Percentiles rank a stretch among this genome's conserved stretches.
These are phyloP conservation scores for Larimichthys crocea DNA, from an alignment of 2,113 vertebrate species.

Conservation along the genomic window DNA sequence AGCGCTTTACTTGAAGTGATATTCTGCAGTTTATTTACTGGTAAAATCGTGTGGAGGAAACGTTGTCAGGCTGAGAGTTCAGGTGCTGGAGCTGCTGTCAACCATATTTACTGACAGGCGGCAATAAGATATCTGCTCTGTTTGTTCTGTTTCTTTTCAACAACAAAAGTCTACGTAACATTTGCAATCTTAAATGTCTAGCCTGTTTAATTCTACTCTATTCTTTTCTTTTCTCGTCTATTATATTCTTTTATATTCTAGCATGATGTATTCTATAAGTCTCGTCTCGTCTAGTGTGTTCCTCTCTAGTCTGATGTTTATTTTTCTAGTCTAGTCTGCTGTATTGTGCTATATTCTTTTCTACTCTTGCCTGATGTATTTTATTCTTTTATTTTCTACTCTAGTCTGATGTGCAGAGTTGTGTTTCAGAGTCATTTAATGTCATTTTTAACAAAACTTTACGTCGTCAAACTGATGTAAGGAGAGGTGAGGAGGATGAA, in stretches of 20 bases:
- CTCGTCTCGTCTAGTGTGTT: too few species aligned
- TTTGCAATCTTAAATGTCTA: not conserved
- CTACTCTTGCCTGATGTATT: too few species aligned
- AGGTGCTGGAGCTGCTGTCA: not conserved
- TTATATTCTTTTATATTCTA: not conserved
- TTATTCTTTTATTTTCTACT: too few species aligned
- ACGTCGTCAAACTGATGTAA: not conserved
- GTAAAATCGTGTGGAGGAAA: slow-evolving; percentile 21
- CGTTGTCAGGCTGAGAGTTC: not conserved
- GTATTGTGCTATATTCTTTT: too few species aligned
- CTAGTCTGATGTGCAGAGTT: not conserved
- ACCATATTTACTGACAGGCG: not conserved
- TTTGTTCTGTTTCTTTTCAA: not conserved
- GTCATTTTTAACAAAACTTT: not conserved
- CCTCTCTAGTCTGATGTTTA: too few species aligned
- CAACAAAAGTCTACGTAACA: not conserved
- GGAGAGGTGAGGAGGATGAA: not conserved
- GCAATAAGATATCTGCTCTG: not conserved
- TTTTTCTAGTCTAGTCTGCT: too few species aligned
- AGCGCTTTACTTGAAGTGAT: slow-evolving; percentile 24
- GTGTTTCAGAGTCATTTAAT: not conserved
- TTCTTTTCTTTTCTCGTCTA: not conserved
- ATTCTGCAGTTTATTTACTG: slow-evolving; percentile 35
- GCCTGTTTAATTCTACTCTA: not conserved
- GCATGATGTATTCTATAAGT: not conserved